Percentiles rank a stretch among this genome's conserved stretches.
These are phyloP conservation scores for Homalodisca vitripennis DNA, from an alignment of 1,140 invertebrate genomes.

Conservation along the genomic window DNA sequence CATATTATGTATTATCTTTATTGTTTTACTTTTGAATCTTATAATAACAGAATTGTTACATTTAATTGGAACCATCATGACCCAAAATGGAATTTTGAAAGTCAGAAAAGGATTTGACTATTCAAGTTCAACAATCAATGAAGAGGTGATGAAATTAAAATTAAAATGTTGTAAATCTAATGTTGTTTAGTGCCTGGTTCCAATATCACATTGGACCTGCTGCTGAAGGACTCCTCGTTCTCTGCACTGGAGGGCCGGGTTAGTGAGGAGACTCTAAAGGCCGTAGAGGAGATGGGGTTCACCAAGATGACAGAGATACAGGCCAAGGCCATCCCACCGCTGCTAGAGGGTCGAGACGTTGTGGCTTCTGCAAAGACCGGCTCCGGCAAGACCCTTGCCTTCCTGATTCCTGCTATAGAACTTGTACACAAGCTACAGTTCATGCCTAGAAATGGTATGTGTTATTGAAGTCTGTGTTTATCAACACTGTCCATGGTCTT, in stretches of 20 bases:
- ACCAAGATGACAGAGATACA: slow-evolving; percentile 97
- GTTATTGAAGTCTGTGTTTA: no score
- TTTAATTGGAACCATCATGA: no score
- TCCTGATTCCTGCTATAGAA: slow-evolving; percentile 95
- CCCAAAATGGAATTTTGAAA: no score
- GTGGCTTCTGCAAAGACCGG: slow-evolving; percentile 96
- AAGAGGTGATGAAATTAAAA: no score
- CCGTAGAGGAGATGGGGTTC: slow-evolving; percentile 94
- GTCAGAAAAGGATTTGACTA: no score
- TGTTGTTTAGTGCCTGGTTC: no score
- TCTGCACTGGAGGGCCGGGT: slow-evolving; percentile 62
- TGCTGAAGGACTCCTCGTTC: slow-evolving; percentile 61
- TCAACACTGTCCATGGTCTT: background rate
- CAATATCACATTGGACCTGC: no score
- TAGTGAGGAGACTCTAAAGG: slow-evolving; percentile 81
- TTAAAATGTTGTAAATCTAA: no score
- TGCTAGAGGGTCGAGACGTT: slow-evolving; percentile 93
- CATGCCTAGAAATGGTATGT: slow-evolving; percentile 89
- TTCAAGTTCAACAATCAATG: no score
- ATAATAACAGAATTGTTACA: no score
- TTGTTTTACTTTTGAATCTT: no score
- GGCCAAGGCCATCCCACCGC: slow-evolving; percentile 83
- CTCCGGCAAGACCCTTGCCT: slow-evolving; percentile 97
- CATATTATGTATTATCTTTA: no score
- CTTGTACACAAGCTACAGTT: slow-evolving; percentile 92